Conservation (phyloP, 2,888 invertebrate genomes). For the Scaptomyza parva region DNA sequence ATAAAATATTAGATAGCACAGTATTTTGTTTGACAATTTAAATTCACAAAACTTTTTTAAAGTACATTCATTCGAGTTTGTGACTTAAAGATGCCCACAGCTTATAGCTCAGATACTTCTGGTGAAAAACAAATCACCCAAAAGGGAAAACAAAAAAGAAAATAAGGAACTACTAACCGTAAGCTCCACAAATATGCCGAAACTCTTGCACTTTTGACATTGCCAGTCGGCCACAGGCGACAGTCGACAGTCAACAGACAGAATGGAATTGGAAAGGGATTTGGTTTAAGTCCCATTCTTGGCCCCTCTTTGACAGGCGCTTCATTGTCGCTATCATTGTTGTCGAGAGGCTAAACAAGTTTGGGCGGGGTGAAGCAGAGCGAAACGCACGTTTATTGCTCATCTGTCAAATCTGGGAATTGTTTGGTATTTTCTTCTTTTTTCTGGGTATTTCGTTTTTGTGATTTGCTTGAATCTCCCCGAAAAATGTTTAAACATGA, state of each 20-base stretch:
- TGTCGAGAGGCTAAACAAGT: conserved; percentile 32
- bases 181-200: conserved; percentile 48
- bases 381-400: conserved; percentile 38
- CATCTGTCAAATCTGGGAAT: conserved; percentile 41
- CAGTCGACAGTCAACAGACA: conserved; percentile 29
- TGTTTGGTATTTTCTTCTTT: conserved; percentile 5
- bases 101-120: conserved; percentile 5
- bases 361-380: conserved; percentile 5
- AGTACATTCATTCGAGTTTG: conserved; percentile 19
- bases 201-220: conserved; percentile 42
- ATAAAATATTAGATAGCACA: conserved; percentile 17
- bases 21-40: conserved; percentile 4
- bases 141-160: not conserved
- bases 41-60: not conserved
- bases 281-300: conserved; percentile 33
- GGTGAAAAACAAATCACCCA: conserved; percentile 15
- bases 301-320: conserved; percentile 11
- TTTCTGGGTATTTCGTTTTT: conserved; percentile 39
- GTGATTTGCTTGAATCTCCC: conserved; percentile 45
- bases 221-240: conserved; percentile 26
- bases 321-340: conserved; percentile 57
- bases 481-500: conserved; percentile 67
- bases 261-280: conserved; percentile 45
- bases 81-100: conserved; percentile 15
- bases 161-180: conserved; percentile 9